A percentile compares a stretch with the other conserved stretches of the same genome.
Evolutionary conservation across 1,140 invertebrate species (phyloP).

Genomic region (Chelonus insularis): DNA sequence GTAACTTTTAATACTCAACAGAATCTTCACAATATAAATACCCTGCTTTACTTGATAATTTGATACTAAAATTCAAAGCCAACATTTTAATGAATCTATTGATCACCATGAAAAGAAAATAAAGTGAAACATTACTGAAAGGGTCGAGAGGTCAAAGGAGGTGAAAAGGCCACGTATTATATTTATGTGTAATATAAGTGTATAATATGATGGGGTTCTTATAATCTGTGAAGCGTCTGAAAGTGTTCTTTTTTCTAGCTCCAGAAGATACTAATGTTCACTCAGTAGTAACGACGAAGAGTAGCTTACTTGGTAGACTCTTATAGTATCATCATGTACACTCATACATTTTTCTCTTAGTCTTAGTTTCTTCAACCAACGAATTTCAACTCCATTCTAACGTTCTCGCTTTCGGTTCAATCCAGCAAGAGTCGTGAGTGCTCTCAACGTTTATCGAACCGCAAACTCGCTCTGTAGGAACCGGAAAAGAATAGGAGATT

Average conservation of each 20-base stretch:
- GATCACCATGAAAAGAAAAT: too few relatives aligned
- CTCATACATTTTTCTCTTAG: constrained; percentile 13
- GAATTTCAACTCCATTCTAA: constrained; percentile 22
- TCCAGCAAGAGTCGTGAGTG: constrained; percentile 32
- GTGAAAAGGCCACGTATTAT: constrained; percentile 35
- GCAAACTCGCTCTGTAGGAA: constrained; percentile 22
- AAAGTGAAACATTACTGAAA: too few relatives aligned
- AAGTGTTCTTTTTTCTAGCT: constrained; percentile 35
- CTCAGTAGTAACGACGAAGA: constrained; percentile 36
- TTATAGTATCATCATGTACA: constrained; percentile 7
- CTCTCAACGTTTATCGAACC: constrained; percentile 38
- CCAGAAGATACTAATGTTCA: constrained; percentile 36
- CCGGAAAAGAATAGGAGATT: constrained; percentile 24
- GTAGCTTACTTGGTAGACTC: constrained; percentile 23
- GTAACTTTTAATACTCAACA: too few relatives aligned
- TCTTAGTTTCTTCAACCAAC: constrained; percentile 23
- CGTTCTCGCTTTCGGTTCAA: constrained; percentile 7
- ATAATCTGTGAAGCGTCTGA: constrained; percentile 37
- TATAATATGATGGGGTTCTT: constrained; percentile 30
- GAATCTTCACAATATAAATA: too few relatives aligned
- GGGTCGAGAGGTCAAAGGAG: constrained; percentile 12
- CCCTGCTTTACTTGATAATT: too few relatives aligned
- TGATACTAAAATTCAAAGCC: too few relatives aligned
- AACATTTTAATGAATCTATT: too few relatives aligned
- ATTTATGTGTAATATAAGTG: constrained; percentile 29